Evolutionary conservation across 2,113 vertebrate genomes (phyloP).

Genomic region (Hymenochirus boettgeri): DNA sequence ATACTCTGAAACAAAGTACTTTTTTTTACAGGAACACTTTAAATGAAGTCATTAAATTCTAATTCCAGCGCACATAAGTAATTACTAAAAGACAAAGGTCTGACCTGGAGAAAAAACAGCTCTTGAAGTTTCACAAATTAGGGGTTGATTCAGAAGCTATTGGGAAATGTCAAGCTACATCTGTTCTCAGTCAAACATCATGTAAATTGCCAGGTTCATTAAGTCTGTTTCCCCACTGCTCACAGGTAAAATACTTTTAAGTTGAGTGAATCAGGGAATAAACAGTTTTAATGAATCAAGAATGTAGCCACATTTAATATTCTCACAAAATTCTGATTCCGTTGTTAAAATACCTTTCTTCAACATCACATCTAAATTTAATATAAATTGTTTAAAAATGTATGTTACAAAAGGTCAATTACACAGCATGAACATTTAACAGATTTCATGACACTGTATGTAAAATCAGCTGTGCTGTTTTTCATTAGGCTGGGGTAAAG

Average conservation of each 20-base stretch:
- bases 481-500: no score
- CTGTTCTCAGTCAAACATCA: slow-evolving; percentile 35
- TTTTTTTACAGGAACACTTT: slow-evolving; percentile 1
- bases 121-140: slow-evolving; percentile 29
- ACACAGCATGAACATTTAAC: no score
- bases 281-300: slow-evolving; percentile 1
- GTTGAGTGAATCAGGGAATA: slow-evolving; percentile 3
- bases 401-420: no score
- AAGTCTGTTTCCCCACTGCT: slow-evolving; percentile 25
- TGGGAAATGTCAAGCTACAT: slow-evolving; percentile 32
- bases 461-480: no score
- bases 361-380: no score
- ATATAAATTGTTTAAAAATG: no score
- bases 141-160: slow-evolving; percentile 30
- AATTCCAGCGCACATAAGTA: slow-evolving; percentile 14
- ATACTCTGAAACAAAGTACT: neutral
- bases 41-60: slow-evolving; percentile 24
- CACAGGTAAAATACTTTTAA: slow-evolving; percentile 32
- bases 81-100: slow-evolving; percentile 32
- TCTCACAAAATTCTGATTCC: no score
- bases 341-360: no score
- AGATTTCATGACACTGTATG: no score
- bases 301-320: neutral
- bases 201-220: slow-evolving; percentile 24
- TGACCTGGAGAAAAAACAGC: slow-evolving; percentile 10